phyloP scores from a whole-genome alignment of 2,113 vertebrate species.

The Scomber japonicus region DNA sequence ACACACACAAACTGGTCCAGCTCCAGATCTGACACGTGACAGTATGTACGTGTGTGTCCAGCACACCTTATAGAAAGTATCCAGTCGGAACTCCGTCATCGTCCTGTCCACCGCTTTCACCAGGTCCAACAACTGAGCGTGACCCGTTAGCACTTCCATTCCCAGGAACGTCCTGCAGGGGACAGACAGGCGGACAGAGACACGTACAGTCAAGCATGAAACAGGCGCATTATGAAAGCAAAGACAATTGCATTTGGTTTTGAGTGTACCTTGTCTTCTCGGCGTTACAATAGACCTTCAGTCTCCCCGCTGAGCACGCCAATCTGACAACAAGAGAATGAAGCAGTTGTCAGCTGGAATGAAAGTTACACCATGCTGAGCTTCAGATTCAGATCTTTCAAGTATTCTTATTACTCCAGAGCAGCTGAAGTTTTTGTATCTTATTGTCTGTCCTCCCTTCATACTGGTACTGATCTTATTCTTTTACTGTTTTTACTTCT shows the following conservation, averaged over 20 bases:
- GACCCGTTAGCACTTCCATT: slow-evolving; percentile 89
- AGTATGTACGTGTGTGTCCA: background rate
- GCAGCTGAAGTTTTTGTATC: background rate
- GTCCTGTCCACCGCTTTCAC: slow-evolving; percentile 88
- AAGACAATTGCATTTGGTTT: background rate
- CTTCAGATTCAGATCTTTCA: background rate
- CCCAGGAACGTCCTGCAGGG: slow-evolving; percentile 92
- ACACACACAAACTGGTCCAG: background rate
- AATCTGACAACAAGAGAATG: slow-evolving; percentile 86
- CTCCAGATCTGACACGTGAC: background rate
- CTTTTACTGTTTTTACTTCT: too few species aligned
- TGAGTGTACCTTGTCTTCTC: slow-evolving; percentile 91
- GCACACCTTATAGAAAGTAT: slow-evolving; percentile 92
- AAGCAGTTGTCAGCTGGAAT: slow-evolving; percentile 8
- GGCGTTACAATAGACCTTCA: slow-evolving; percentile 93
- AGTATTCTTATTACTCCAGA: background rate
- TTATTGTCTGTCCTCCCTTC: background rate
- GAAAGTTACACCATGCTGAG: background rate
- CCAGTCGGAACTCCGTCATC: slow-evolving; percentile 91
- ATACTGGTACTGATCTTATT: too few species aligned
- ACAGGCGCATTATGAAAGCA: background rate
- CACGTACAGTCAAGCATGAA: background rate
- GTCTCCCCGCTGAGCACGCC: slow-evolving; percentile 86
- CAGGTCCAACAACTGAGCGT: slow-evolving; percentile 87
- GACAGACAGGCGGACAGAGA: slow-evolving; percentile 1